phyloP scores from a whole-genome alignment of 2,888 invertebrate genomes.

The Pyrochroa serraticornis region DNA sequence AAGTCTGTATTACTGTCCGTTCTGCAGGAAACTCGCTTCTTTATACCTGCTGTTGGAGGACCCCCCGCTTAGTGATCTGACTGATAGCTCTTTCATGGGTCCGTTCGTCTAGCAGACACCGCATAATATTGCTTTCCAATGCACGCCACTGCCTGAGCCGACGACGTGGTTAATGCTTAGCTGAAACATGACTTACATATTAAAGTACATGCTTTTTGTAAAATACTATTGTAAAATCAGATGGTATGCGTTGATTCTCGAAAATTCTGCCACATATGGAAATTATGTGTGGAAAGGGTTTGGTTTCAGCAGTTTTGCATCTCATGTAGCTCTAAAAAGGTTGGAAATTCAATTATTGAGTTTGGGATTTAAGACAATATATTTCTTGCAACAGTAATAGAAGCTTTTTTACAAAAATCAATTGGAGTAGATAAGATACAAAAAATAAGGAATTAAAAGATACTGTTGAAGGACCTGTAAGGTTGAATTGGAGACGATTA shows the following conservation, averaged over 20 bases:
- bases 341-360: no score
- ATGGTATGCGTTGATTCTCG: not conserved
- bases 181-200: conserved; percentile 21
- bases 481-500: no score
- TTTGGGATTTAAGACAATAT: no score
- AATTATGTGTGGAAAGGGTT: no score
- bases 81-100: conserved; percentile 34
- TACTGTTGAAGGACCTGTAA: no score
- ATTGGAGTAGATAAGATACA: no score
- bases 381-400: no score
- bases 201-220: not conserved
- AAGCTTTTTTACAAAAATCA: no score
- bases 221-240: not conserved
- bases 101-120: conserved; percentile 5
- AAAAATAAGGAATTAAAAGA: no score
- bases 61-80: conserved; percentile 36
- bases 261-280: no score
- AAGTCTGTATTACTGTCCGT: conserved; percentile 47
- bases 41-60: conserved; percentile 48
- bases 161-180: conserved; percentile 13
- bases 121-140: conserved; percentile 27
- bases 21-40: conserved; percentile 47
- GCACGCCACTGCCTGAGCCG: conserved; percentile 29
- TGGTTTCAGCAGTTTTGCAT: no score
- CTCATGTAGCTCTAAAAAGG: no score